A percentile compares a stretch with the other conserved stretches of the same genome.
phyloP scores from a whole-genome alignment of 2,888 invertebrate species.

The Diarsia dahlii region DNA sequence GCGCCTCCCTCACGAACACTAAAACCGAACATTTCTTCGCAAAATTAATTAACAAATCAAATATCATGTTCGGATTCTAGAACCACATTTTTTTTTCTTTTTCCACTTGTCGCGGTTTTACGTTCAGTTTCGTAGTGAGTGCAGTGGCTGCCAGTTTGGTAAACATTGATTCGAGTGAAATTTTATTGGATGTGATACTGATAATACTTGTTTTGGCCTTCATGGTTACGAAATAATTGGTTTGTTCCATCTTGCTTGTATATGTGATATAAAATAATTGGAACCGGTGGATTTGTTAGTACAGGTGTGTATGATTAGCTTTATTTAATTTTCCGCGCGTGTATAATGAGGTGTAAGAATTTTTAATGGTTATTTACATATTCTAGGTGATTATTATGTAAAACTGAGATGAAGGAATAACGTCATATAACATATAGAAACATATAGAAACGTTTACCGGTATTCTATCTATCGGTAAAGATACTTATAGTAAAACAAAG shows the following conservation, averaged over 20 bases:
- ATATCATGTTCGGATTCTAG: slow-evolving; percentile 27
- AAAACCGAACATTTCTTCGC: slow-evolving; percentile 44
- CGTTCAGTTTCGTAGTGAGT: slow-evolving; percentile 16
- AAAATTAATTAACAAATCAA: slow-evolving; percentile 54
- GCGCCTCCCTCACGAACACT: slow-evolving; percentile 56
- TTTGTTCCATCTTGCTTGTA: slow-evolving; percentile 17
- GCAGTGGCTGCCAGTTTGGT: not conserved
- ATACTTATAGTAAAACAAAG: not conserved
- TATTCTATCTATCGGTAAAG: not conserved
- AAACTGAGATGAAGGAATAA: slow-evolving; percentile 5
- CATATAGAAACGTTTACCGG: not conserved
- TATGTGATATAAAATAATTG: slow-evolving; percentile 39
- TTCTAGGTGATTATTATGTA: slow-evolving; percentile 13
- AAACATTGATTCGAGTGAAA: slow-evolving; percentile 48
- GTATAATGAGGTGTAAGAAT: not conserved
- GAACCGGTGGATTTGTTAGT: slow-evolving; percentile 28
- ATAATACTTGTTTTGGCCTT: slow-evolving; percentile 48
- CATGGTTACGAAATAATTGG: slow-evolving; percentile 53
- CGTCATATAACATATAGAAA: not conserved
- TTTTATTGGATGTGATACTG: slow-evolving; percentile 60
- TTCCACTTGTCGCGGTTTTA: slow-evolving; percentile 22
- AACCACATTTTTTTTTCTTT: slow-evolving; percentile 37
- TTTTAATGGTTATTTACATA: slow-evolving; percentile 22
- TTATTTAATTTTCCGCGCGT: slow-evolving; percentile 12
- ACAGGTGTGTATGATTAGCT: slow-evolving; percentile 56